Base-by-base conservation (phyloP, 2,888 invertebrate genomes). In the Laspeyria flexula region DNA sequence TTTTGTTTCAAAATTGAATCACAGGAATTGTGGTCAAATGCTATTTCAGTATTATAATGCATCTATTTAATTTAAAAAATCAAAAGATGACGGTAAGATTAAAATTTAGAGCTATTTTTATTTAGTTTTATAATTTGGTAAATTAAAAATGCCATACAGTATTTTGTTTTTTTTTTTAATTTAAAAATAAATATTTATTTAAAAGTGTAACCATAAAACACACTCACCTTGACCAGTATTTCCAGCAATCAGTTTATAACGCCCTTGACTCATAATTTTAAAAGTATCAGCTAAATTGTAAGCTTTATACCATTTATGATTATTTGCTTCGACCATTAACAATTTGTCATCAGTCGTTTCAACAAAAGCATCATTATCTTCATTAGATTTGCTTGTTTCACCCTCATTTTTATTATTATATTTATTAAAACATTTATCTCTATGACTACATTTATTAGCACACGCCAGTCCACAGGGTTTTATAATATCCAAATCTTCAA, bases 151-250 rank as follows among this genome's bases (percentile, higher is more conserved):
- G n/a, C n/a, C n/a, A n/a, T n/a, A n/a, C n/a, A n/a, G n/a, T n/a
- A n/a, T n/a, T n/a, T n/a, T n/a, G n/a, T n/a, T n/a, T n/a, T n/a
- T n/a, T n/a, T n/a, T n/a, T n/a, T n/a, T n/a, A n/a, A n/a, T n/a
- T n/a, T n/a, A n/a, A n/a, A n/a, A n/a, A n/a, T n/a, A n/a, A n/a
- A n/a, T n/a, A n/a, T n/a, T n/a, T n/a, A n/a, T n/a, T n/a, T n/a
- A n/a, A n/a, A n/a, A n/a, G n/a, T n/a, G n/a, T n/a, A n/a, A n/a
- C n/a, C n/a, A n/a, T n/a, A n/a, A n/a, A n/a, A n/a, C n/a, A n/a
- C n/a, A n/a, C n/a, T n/a, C 82, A 95, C 96, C 96, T 82, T 93
- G 94, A 21, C 94, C 95, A 6, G 95, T 96, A 75, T 96, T 96
- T 11, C 96, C 96, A 51, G 95, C 95, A 12, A 95, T 90, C 11